These are phyloP conservation scores for Invenusta paracnida DNA, from an alignment of 2,888 invertebrate species.

Conservation along the genomic window DNA sequence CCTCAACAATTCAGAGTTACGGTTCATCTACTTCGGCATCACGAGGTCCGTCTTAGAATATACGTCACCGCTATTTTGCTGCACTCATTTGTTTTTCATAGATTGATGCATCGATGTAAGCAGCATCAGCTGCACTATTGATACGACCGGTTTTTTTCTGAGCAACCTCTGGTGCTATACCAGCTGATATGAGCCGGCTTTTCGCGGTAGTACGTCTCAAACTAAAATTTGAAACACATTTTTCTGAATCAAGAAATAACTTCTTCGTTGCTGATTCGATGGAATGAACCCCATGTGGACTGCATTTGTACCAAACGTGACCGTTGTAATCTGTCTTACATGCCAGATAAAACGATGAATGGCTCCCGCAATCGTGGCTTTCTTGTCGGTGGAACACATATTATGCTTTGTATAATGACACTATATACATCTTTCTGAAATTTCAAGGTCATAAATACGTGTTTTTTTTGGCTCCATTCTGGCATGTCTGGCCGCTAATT, in stretches of 20 bases:
- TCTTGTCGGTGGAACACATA: slow-evolving; percentile 30
- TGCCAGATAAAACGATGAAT: slow-evolving; percentile 28
- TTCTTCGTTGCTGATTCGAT: slow-evolving; percentile 35
- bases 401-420: slow-evolving; percentile 31
- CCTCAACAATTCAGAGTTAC: too few species aligned
- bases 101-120: slow-evolving; percentile 24
- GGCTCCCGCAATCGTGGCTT: background rate
- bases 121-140: slow-evolving; percentile 28
- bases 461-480: slow-evolving; percentile 33
- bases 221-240: slow-evolving; percentile 23
- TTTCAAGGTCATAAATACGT: slow-evolving; percentile 27
- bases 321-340: slow-evolving; percentile 13
- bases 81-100: slow-evolving; percentile 27
- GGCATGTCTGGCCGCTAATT: background rate
- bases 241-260: slow-evolving; percentile 23
- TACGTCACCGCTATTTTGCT: too few species aligned
- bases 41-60: too few species aligned
- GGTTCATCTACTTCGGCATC: too few species aligned
- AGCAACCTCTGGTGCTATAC: slow-evolving; percentile 31
- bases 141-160: slow-evolving; percentile 34
- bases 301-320: slow-evolving; percentile 28
- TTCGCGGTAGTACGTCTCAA: slow-evolving; percentile 16
- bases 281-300: slow-evolving; percentile 14
- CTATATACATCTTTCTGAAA: slow-evolving; percentile 25
- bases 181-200: slow-evolving; percentile 25